Conservation (phyloP, 2,113 vertebrate genomes). For the Thymallus thymallus region DNA sequence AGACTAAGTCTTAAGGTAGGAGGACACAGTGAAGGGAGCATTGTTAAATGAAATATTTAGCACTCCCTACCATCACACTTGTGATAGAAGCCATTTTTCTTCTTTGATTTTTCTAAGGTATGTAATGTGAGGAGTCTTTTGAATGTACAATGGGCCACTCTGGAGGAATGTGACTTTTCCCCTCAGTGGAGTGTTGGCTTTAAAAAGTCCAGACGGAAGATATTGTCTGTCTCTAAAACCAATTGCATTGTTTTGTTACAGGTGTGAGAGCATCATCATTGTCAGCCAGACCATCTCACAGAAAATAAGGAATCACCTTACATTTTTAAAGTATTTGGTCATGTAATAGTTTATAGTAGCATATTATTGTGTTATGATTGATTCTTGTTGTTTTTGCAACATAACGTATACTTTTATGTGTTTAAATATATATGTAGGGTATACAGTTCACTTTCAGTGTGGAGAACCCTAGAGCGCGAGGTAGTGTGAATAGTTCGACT, state of each 20-base stretch:
- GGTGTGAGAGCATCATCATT: background rate
- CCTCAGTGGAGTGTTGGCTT: background rate
- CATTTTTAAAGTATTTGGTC: background rate
- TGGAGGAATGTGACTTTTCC: background rate
- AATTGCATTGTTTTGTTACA: background rate
- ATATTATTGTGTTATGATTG: background rate
- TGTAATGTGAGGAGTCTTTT: conserved; percentile 37
- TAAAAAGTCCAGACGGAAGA: background rate
- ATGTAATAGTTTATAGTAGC: background rate
- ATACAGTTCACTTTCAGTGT: background rate
- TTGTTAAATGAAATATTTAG: background rate
- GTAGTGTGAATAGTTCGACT: background rate
- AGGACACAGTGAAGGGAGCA: background rate
- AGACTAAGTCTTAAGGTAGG: conserved; percentile 60
- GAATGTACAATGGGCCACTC: background rate
- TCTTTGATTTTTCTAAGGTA: conserved; percentile 40
- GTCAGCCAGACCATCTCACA: background rate
- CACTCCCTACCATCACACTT: too few species aligned
- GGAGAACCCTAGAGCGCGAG: background rate
- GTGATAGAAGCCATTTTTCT: conserved; percentile 2
- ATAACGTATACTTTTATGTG: background rate
- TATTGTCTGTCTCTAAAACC: background rate
- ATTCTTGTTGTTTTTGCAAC: conserved; percentile 5
- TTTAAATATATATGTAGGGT: background rate
- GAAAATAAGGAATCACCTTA: background rate